Base-by-base conservation (phyloP, 2,888 invertebrate genomes). In the Bellardia bayeri region DNA sequence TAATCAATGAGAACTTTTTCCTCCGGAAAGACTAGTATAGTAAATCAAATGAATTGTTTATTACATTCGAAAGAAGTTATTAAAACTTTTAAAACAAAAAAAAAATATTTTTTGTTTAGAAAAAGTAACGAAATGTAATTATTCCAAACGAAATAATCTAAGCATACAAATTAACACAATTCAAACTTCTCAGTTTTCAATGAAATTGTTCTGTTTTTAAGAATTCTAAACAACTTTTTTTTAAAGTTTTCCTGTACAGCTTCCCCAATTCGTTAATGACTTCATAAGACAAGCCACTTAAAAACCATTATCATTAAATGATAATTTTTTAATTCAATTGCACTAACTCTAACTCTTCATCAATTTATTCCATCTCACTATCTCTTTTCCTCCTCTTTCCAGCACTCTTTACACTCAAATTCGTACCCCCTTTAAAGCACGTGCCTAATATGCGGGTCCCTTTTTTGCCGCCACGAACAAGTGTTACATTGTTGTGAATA, bases 401-500 rank as follows among this genome's bases (percentile, higher is more conserved):
- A n/a, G n/a, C 42, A 37, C 45, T 40, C 13, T 23, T 37, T 5
- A 37, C 37, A 1, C 42, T 2, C 1, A 23, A 33, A 51, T 1
- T 66, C 3, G 49, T 78, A 37, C 45, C 71, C 16, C 45, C 42
- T 14, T 30, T 42, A 78, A 89, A 90, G 92, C 92, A 92, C 92
- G 92, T 92, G 92, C 91, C 91, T 91, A 91, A 91, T 91, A 91
- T 91, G 89, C 89, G 90, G 88, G 89, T 86, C 54, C 86, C 86
- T 68, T 56, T 85, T 23, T 14, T 69, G 49, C 13, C 30, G 56
- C 51, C 63, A 40, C 68, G 11, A 56, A 78, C 80, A 87, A 87
- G 76, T 81, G 83, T 54, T 58, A 87, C 58, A 86, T 80, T 86
- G 71, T 86, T 83, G 49, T 42, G 37, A 37, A 23, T 56, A 33